phyloP scores from a whole-genome alignment of 2,113 vertebrate species.

The Neofelis nebulosa region DNA sequence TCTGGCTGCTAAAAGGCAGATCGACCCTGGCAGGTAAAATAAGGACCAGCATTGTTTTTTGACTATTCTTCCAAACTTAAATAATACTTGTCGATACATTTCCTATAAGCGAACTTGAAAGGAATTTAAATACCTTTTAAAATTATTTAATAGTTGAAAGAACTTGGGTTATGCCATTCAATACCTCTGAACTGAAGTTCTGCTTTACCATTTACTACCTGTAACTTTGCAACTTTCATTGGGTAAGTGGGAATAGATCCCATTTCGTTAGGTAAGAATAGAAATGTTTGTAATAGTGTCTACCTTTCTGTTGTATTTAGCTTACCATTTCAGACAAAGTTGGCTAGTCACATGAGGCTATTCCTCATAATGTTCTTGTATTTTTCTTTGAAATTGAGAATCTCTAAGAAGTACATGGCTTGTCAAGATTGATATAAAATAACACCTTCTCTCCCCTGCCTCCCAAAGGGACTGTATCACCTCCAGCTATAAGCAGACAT shows the following conservation, averaged over 20 bases:
- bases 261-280: neutral
- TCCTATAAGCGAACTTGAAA: neutral
- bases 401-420: neutral
- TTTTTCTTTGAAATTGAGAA: constrained; percentile 9
- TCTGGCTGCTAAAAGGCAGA: neutral
- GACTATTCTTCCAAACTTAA: neutral
- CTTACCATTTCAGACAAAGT: neutral
- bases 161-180: neutral
- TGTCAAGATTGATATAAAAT: neutral
- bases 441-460: neutral
- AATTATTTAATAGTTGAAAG: neutral
- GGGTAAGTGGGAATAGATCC: neutral
- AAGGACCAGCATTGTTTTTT: neutral
- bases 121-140: neutral
- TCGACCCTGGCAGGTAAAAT: neutral
- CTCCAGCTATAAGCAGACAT: neutral
- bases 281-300: neutral
- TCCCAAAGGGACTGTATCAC: neutral
- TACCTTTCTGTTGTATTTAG: neutral
- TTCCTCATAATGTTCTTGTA: neutral
- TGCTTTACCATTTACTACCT: neutral
- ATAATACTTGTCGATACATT: neutral
- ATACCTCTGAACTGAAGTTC: neutral
- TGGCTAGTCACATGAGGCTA: neutral
- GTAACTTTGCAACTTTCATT: neutral